Percentiles rank a stretch among this genome's conserved stretches.
Evolutionary conservation across 1,140 invertebrate species (phyloP).

Genomic region (Cydia amplana): DNA sequence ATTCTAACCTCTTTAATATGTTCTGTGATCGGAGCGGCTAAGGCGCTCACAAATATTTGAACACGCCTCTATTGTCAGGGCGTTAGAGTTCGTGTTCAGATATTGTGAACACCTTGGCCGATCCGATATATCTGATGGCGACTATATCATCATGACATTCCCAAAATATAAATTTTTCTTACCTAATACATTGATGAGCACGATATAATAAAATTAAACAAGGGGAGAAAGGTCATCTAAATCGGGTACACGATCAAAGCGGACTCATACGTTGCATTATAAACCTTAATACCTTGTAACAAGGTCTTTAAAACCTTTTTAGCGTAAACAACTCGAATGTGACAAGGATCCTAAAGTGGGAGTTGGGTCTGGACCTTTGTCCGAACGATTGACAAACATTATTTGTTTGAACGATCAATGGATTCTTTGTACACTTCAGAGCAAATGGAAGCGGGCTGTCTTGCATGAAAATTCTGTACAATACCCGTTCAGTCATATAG

Average conservation of each 20-base stretch:
- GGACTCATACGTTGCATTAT: background rate
- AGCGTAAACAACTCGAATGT: background rate
- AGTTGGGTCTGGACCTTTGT: slow-evolving; percentile 10
- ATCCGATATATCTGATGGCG: no score
- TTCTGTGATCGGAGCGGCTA: no score
- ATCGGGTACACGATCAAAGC: background rate
- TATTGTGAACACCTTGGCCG: no score
- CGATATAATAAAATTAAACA: background rate
- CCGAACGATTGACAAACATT: background rate
- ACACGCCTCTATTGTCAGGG: no score
- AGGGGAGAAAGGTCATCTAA: slow-evolving; percentile 1
- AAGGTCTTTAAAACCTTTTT: background rate
- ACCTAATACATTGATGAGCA: background rate
- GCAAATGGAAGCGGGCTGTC: no score
- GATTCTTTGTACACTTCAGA: background rate
- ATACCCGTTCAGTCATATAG: no score
- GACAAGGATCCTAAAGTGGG: background rate
- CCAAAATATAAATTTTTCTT: no score
- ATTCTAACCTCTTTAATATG: no score
- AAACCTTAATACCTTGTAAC: background rate
- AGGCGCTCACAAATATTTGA: no score
- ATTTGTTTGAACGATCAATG: background rate
- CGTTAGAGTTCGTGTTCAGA: no score
- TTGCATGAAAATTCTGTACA: no score
- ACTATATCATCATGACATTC: no score